A percentile compares a stretch with the other conserved stretches of the same genome.
phyloP scores from a whole-genome alignment of 2,113 vertebrate genomes.

The Carlito syrichta region DNA sequence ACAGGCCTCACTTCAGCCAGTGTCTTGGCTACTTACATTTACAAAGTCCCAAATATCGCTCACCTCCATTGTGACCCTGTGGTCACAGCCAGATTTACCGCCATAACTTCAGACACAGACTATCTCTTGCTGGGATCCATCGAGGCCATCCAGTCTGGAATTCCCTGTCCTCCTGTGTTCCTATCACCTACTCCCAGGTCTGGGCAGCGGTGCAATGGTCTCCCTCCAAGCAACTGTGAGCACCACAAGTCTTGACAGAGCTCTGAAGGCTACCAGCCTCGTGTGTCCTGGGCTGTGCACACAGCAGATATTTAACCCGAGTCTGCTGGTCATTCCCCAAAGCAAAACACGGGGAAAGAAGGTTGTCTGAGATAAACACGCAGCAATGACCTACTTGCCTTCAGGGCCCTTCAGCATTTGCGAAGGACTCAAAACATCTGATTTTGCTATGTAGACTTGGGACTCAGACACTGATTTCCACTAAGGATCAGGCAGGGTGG shows the following conservation, averaged over 20 bases:
- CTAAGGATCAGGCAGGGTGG: neutral
- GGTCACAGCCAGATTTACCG: neutral
- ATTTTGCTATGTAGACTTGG: accelerated
- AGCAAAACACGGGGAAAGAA: accelerated
- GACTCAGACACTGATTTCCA: neutral
- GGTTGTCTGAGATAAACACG: neutral
- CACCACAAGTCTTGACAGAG: accelerated
- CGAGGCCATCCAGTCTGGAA: neutral
- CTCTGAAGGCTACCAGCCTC: neutral
- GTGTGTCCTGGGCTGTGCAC: neutral
- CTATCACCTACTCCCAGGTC: neutral
- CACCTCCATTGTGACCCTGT: neutral
- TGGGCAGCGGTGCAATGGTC: accelerated
- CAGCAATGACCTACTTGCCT: neutral
- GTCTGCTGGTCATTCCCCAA: neutral
- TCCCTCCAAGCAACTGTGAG: neutral
- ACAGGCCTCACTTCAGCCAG: neutral
- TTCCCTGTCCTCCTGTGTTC: neutral
- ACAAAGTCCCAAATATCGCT: neutral
- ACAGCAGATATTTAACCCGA: neutral
- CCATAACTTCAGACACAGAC: neutral
- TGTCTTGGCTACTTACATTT: neutral
- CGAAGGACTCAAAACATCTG: neutral
- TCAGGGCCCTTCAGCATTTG: neutral
- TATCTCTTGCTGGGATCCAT: neutral